Percentiles rank a stretch among this genome's conserved stretches.
phyloP scores from a whole-genome alignment of 2,797 vertebrate genomes.

The Scarus forsteni region DNA sequence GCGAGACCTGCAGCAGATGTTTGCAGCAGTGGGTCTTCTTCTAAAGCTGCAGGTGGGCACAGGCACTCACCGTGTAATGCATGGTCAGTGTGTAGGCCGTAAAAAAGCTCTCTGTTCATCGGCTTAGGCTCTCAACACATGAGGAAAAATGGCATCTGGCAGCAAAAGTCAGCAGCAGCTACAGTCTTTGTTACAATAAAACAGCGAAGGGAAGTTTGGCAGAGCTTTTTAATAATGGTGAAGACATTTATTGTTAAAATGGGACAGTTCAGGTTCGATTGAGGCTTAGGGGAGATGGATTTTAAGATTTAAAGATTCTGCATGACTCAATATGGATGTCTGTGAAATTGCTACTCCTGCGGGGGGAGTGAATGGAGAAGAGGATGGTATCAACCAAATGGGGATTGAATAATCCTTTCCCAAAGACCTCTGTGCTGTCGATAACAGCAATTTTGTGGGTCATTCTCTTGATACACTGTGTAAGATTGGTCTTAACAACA shows the following conservation, averaged over 20 bases:
- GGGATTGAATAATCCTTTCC: slow-evolving; percentile 7
- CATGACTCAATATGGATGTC: not conserved
- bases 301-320: not conserved
- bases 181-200: slow-evolving; percentile 21
- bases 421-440: not conserved
- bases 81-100: slow-evolving; percentile 39
- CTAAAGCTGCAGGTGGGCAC: slow-evolving; percentile 46
- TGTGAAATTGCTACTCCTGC: slow-evolving; percentile 9
- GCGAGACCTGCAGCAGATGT: slow-evolving; percentile 61
- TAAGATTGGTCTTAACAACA: not conserved
- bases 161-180: slow-evolving; percentile 6
- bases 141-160: slow-evolving; percentile 26
- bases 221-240: slow-evolving; percentile 4
- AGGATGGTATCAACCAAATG: slow-evolving; percentile 11
- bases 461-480: slow-evolving; percentile 7
- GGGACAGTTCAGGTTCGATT: slow-evolving; percentile 19
- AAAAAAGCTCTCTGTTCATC: slow-evolving; percentile 28
- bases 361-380: slow-evolving; percentile 17
- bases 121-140: slow-evolving; percentile 16
- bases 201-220: slow-evolving; percentile 11
- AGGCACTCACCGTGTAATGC: slow-evolving; percentile 36
- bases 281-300: slow-evolving; percentile 9
- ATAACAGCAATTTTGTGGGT: slow-evolving; percentile 4
- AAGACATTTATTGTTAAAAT: slow-evolving; percentile 6
- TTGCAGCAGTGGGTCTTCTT: slow-evolving; percentile 39